phyloP scores from a whole-genome alignment of 2,888 invertebrate genomes.

The Drosophila suboccidentalis region DNA sequence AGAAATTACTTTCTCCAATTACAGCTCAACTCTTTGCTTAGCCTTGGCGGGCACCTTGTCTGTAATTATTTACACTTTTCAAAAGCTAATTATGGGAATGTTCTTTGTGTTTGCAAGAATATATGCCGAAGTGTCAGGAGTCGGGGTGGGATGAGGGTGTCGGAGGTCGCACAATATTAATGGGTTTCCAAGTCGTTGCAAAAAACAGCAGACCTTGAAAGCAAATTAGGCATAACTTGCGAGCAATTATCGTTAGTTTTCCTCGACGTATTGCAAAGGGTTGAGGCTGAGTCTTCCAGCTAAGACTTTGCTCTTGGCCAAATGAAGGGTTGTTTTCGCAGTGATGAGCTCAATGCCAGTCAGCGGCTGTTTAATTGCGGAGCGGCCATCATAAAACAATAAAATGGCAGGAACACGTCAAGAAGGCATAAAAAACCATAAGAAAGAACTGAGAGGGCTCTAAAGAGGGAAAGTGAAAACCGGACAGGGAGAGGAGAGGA shows the following conservation, averaged over 20 bases:
- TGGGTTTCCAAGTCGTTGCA: slow-evolving; percentile 67
- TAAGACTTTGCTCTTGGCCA: slow-evolving; percentile 10
- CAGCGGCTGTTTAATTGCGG: slow-evolving; percentile 5
- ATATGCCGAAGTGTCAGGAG: slow-evolving; percentile 42
- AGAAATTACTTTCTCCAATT: slow-evolving; percentile 13
- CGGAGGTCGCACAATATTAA: slow-evolving; percentile 51
- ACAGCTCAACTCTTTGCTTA: slow-evolving; percentile 18
- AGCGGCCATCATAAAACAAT: slow-evolving; percentile 66
- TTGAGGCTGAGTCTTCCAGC: slow-evolving; percentile 62
- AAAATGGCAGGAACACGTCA: slow-evolving; percentile 59
- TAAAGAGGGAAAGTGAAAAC: slow-evolving; percentile 45
- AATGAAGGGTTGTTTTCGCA: slow-evolving; percentile 43
- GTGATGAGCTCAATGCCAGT: slow-evolving; percentile 67
- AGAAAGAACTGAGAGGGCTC: slow-evolving; percentile 9
- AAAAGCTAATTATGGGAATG: slow-evolving; percentile 53
- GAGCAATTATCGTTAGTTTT: slow-evolving; percentile 79
- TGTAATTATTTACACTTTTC: slow-evolving; percentile 75
- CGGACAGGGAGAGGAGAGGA: slow-evolving; percentile 4
- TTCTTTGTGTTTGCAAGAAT: slow-evolving; percentile 55
- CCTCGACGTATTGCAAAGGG: slow-evolving; percentile 64
- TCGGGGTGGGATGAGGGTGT: not conserved
- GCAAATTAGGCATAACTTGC: slow-evolving; percentile 78
- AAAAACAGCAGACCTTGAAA: slow-evolving; percentile 75
- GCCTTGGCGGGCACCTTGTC: slow-evolving; percentile 38
- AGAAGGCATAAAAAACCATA: slow-evolving; percentile 52